A percentile compares a stretch with the other conserved stretches of the same genome.
These are phyloP conservation scores for Paragorgia papillata DNA, from an alignment of 92 coral and sea anemone species.

Conservation along the genomic window DNA sequence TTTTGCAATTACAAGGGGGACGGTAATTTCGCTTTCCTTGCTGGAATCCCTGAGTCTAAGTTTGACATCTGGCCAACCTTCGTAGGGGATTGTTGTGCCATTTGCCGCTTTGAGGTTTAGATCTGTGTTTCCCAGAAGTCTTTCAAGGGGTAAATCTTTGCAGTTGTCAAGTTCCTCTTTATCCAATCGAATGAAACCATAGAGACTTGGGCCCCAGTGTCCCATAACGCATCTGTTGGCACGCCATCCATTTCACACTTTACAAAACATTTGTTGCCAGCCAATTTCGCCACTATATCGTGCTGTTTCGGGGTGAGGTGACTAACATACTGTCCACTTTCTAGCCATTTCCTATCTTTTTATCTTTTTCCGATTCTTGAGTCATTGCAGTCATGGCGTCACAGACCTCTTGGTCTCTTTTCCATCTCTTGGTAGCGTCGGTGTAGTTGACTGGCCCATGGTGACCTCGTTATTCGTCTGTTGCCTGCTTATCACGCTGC, in stretches of 20 bases:
- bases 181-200: conserved; percentile 45
- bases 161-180: conserved; percentile 30
- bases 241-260: conserved; percentile 46
- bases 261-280: conserved; percentile 53
- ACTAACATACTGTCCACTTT: conserved; percentile 25
- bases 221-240: conserved; percentile 54
- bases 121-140: no score
- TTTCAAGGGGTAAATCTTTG: no score
- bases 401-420: no score
- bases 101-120: conserved; percentile 56
- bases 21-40: conserved; percentile 22
- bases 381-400: no score
- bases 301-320: conserved; percentile 55
- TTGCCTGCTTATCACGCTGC: no score
- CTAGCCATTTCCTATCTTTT: no score
- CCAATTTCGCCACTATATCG: conserved; percentile 39
- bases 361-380: no score
- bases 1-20: conserved; percentile 41
- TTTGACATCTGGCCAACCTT: conserved; percentile 56
- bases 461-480: no score
- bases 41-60: conserved; percentile 43
- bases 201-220: conserved; percentile 68
- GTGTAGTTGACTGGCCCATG: no score
- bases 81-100: conserved; percentile 58
- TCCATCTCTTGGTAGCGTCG: no score